These are phyloP conservation scores for Pipistrellus nathusii DNA, from an alignment of 2,797 vertebrate species.

Conservation along the genomic window DNA sequence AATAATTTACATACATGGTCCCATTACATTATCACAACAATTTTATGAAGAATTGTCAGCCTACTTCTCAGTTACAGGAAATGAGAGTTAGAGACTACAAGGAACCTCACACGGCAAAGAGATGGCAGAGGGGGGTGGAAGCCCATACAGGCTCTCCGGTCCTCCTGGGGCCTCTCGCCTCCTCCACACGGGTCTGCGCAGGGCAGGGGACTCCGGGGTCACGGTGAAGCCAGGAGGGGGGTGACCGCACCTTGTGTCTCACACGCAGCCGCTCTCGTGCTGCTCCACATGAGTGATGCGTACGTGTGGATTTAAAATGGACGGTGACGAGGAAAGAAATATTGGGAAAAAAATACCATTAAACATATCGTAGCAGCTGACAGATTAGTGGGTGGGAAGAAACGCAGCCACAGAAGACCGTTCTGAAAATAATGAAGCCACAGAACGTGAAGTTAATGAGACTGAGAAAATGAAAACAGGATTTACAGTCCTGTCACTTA, in stretches of 20 bases:
- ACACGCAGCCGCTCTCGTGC: constrained; percentile 39
- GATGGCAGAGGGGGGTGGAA: background rate
- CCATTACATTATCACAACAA: background rate
- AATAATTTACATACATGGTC: constrained; percentile 1
- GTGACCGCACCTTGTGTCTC: background rate
- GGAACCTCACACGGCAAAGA: background rate
- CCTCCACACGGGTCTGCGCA: background rate
- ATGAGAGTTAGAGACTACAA: background rate
- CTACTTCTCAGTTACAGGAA: background rate
- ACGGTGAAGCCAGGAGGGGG: constrained; percentile 5
- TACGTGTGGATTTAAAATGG: constrained; percentile 75
- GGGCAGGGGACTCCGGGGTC: background rate
- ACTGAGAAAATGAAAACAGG: constrained; percentile 81
- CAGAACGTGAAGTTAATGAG: constrained; percentile 82
- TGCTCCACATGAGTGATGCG: constrained; percentile 77
- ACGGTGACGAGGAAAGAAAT: constrained; percentile 79
- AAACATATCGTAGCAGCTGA: constrained; percentile 78
- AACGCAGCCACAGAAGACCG: constrained; percentile 76
- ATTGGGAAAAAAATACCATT: constrained; percentile 82
- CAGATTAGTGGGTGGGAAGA: constrained; percentile 77
- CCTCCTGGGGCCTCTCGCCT: background rate
- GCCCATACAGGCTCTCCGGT: background rate
- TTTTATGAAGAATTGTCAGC: background rate
- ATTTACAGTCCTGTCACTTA: constrained; percentile 69
- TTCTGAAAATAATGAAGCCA: constrained; percentile 83